phyloP scores from a whole-genome alignment of 2,797 vertebrate genomes.

The Pterois miles region DNA sequence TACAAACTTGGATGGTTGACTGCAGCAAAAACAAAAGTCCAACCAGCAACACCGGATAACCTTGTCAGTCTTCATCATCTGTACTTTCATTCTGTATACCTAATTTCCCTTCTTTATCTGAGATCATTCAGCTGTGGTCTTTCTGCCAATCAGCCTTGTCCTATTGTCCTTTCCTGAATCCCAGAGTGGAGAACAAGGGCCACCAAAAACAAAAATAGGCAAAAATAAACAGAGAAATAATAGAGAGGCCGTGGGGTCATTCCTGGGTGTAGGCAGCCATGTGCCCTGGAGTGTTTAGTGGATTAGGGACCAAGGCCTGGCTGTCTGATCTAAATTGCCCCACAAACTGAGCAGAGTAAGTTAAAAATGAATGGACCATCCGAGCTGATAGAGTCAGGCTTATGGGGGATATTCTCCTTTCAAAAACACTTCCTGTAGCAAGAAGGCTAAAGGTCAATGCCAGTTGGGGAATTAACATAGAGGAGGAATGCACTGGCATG shows the following conservation, averaged over 20 bases:
- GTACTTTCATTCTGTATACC: not conserved
- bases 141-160: not conserved
- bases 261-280: conserved; percentile 42
- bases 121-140: conserved; percentile 13
- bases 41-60: not conserved
- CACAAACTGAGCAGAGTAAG: conserved; percentile 66
- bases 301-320: conserved; percentile 62
- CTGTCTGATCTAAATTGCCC: conserved; percentile 61
- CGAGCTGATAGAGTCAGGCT: conserved; percentile 47
- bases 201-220: conserved; percentile 25
- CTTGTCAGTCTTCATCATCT: not conserved
- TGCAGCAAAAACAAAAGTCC: conserved; percentile 9
- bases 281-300: conserved; percentile 54
- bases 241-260: conserved; percentile 16
- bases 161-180: conserved; percentile 24
- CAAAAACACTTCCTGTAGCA: conserved; percentile 30
- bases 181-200: conserved; percentile 17
- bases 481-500: not conserved
- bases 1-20: conserved; percentile 16
- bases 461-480: conserved; percentile 24
- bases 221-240: conserved; percentile 42
- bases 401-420: conserved; percentile 43
- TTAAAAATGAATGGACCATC: conserved; percentile 61
- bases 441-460: conserved; percentile 8
- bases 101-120: conserved; percentile 1